Base-by-base conservation (phyloP, 2,797 vertebrate species). In the Dryobates pubescens region DNA sequence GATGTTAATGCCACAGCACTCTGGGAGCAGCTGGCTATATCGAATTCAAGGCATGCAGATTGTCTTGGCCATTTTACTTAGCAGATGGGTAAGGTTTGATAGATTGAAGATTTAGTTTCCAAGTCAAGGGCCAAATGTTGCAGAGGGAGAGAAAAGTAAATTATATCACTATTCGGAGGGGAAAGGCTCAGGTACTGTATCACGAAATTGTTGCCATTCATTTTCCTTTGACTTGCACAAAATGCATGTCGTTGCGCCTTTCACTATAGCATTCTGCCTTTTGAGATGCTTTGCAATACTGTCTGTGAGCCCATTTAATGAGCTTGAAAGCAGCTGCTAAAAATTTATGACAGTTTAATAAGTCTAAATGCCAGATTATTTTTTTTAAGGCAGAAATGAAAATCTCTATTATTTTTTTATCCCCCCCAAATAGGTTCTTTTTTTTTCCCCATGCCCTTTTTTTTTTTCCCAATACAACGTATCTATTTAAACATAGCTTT, bases 41-140 rank as follows among this genome's bases (percentile, higher is more conserved):
- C 16, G 1, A 82, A 95, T 97, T 97, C 96, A 92, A 96, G 96
- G 96, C 97, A 97, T 96, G 95, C 87, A 90, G 92, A 95, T 97
- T 95, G 92, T 95, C 96, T 96, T 97, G 97, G 97, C 95, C 93
- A 81, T 95, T 95, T 95, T 95, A 63, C 88, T 96, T 94, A 97
- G 96, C 97, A 98, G 96, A 97, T 97, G 97, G 95, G 94, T 92
- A 94, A 96, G 92, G 86, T 90, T 93, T 97, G 95, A 97, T 97
- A 94, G 96, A 96, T 92, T 65, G 96, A 97, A 97, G 96, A 96
- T 96, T 95, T 96, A 96, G 94, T 92, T 94, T 95, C 94, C 67
- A 87, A 96, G 95, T 96, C 94, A 95, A 96, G 96, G 96, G 95
- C 96, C 96, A 97, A 96, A 94, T 95, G 95, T 97, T 95, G 92